Conservation (phyloP, 1,140 invertebrate species). For the Macrotrachela quadricornifera region DNA sequence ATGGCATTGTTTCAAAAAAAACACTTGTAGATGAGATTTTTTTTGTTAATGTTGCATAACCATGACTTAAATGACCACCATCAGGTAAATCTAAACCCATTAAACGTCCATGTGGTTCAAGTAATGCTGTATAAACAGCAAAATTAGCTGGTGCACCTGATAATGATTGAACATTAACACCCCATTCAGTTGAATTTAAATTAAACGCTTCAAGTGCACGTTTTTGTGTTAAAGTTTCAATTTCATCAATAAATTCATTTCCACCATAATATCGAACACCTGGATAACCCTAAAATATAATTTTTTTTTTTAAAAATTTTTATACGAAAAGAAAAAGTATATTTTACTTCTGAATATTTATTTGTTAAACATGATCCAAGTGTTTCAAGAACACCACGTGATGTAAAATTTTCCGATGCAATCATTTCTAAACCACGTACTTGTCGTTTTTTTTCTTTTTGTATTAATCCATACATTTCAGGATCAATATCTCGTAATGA, state of each 20-base stretch:
- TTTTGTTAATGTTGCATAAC: slow-evolving; percentile 65
- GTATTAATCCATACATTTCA: slow-evolving; percentile 59
- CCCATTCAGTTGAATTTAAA: slow-evolving; percentile 63
- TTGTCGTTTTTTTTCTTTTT: slow-evolving; percentile 68
- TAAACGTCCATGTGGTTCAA: slow-evolving; percentile 70
- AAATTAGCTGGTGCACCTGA: slow-evolving; percentile 95
- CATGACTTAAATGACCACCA: slow-evolving; percentile 79
- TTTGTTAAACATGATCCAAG: slow-evolving; percentile 78
- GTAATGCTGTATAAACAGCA: slow-evolving; percentile 46
- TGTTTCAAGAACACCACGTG: slow-evolving; percentile 64
- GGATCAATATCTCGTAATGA: slow-evolving; percentile 39
- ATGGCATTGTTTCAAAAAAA: slow-evolving; percentile 95
- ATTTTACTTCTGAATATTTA: slow-evolving; percentile 90
- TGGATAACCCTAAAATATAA: neutral
- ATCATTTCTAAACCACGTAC: slow-evolving; percentile 52
- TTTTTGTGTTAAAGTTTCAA: slow-evolving; percentile 68
- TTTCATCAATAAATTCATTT: slow-evolving; percentile 81
- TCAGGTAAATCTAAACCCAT: slow-evolving; percentile 88
- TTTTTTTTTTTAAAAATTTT: neutral
- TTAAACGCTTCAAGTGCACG: slow-evolving; percentile 62
- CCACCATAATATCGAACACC: slow-evolving; percentile 62
- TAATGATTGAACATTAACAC: slow-evolving; percentile 89
- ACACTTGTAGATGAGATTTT: slow-evolving; percentile 89
- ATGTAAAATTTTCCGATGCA: slow-evolving; percentile 62
- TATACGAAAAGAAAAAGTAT: slow-evolving; percentile 40